Base-by-base conservation (phyloP, 1,140 invertebrate species). In the Orius laevigatus region DNA sequence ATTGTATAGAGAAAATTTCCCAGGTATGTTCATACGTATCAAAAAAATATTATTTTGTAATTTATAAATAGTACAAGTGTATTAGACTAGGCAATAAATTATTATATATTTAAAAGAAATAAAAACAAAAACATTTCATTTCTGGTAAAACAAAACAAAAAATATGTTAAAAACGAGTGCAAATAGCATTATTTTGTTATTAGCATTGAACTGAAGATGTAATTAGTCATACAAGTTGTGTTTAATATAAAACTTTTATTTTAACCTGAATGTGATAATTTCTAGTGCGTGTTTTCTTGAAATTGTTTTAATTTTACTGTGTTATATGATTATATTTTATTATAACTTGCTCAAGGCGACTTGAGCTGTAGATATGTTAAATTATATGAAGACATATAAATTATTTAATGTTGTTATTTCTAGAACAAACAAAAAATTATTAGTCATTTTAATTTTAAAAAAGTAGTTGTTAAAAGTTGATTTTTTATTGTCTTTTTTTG, bases 181-280 rank as follows among this genome's bases (percentile, higher is more conserved):
- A 33, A 45, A 45, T 45, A 45, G 43, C 43, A 45, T 31, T 45
- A 45, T 11, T 45, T 45, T 51, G 49, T 46, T 51, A 46, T 51
- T 51, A 51, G 49, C 36, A 39, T 46, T 51, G 49, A 46, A 51
- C 49, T 51, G 49, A 51, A 46, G 49, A 44, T 51, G 49, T 46
- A 49, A 34, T 53, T 53, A 53, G 52, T 53, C 48, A 50, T 50
- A 46, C 39, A 44, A 52, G 50, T 52, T 49, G 42, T 52, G 54
- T 52, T 55, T 55, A 41, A 53, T 53, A 43, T 55, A 50, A 55
- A 48, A 48, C 43, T 25, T 55, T 55, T 53, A 50, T 53, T 52
- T 52, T 55, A 55, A 55, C 48, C 54, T 53, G 54, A 55, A 55
- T 55, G 54, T 55, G 54, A 55, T 55, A 55, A 49, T 55, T 55